Conservation (phyloP, 2,113 vertebrate species). For the Suricata suricatta region DNA sequence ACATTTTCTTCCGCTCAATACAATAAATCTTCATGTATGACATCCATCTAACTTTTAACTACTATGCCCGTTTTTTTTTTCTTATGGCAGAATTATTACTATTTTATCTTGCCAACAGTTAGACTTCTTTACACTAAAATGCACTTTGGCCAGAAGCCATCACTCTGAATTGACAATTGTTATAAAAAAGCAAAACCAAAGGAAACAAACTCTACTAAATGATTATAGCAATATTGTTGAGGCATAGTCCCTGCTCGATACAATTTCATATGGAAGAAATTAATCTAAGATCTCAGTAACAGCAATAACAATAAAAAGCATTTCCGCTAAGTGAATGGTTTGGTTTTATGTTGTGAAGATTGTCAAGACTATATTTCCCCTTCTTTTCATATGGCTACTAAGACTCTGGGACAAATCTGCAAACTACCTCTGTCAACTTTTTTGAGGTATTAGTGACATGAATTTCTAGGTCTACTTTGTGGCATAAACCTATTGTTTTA, state of each 20-base stretch:
- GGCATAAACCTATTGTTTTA: neutral
- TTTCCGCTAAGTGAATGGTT: neutral
- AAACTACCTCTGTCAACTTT: neutral
- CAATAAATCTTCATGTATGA: neutral
- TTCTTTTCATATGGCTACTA: neutral
- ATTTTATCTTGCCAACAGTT: neutral
- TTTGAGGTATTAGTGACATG: neutral
- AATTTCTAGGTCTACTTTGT: neutral
- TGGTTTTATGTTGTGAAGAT: neutral
- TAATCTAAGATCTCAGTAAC: neutral
- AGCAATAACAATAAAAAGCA: neutral
- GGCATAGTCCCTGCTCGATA: neutral
- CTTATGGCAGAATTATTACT: neutral
- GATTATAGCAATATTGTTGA: neutral
- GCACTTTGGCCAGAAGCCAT: neutral
- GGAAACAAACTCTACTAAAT: neutral
- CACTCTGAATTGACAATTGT: neutral
- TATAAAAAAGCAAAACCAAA: neutral
- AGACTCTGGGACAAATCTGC: neutral
- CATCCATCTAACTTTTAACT: neutral
- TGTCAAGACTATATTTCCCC: neutral
- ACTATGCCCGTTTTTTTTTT: neutral
- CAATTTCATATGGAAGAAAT: neutral
- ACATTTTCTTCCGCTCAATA: neutral
- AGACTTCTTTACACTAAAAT: conserved; percentile 2